A percentile compares a stretch with the other conserved stretches of the same genome.
phyloP scores from a whole-genome alignment of 2,113 vertebrate species.

The Acanthisitta chloris region DNA sequence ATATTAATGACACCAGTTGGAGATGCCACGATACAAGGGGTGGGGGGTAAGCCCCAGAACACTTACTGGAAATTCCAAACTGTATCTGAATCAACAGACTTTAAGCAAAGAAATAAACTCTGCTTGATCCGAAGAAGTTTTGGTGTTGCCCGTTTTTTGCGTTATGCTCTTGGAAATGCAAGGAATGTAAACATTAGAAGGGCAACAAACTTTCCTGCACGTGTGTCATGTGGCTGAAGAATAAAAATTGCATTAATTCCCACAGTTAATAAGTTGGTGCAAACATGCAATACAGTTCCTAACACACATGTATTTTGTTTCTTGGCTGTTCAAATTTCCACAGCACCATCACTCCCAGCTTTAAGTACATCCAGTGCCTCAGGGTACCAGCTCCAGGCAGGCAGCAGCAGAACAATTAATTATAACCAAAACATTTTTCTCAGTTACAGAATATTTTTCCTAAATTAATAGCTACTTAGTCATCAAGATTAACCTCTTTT shows the following conservation, averaged over 20 bases:
- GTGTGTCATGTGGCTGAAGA: background rate
- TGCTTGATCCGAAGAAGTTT: background rate
- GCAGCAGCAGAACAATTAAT: background rate
- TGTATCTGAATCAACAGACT: background rate
- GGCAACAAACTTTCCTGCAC: accelerated
- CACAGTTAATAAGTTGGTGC: background rate
- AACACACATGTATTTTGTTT: background rate
- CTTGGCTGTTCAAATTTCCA: background rate
- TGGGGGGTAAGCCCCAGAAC: background rate
- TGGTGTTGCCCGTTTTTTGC: background rate
- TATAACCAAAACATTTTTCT: background rate
- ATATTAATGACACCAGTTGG: background rate
- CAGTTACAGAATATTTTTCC: too few species aligned
- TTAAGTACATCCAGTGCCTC: background rate
- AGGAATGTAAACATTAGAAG: background rate
- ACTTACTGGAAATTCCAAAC: background rate
- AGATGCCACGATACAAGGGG: background rate
- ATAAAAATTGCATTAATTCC: background rate
- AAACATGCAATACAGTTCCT: background rate
- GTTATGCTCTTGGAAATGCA: background rate
- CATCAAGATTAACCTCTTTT: background rate
- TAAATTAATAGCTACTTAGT: background rate
- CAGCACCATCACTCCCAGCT: background rate
- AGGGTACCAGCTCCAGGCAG: background rate
- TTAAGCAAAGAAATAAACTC: background rate